A percentile compares a stretch with the other conserved stretches of the same genome.
Conservation (phyloP, 2,797 vertebrate genomes). For the Neomorphus geoffroyi region DNA sequence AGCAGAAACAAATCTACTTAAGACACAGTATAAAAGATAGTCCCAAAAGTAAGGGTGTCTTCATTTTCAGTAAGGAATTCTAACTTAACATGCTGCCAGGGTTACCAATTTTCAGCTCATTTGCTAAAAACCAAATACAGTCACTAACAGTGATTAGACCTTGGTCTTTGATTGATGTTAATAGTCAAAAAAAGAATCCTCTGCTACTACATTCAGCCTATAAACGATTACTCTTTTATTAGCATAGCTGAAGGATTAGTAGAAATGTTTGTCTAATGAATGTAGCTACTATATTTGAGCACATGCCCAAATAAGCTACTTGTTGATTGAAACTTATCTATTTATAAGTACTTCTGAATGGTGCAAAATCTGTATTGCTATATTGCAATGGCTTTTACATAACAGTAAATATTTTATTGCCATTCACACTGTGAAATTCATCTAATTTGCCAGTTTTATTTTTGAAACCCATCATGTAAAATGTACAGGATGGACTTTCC, state of each 20-base stretch:
- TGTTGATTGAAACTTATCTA: slow-evolving; percentile 69
- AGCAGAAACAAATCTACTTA: neutral
- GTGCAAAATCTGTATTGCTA: slow-evolving; percentile 35
- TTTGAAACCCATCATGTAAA: neutral
- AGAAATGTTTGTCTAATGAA: slow-evolving; percentile 76
- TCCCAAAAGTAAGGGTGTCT: neutral
- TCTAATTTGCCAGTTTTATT: neutral
- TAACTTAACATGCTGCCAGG: neutral
- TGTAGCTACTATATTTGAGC: slow-evolving; percentile 74
- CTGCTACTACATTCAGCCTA: slow-evolving; percentile 33
- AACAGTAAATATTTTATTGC: slow-evolving; percentile 31
- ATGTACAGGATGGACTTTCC: neutral
- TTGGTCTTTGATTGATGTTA: slow-evolving; percentile 23
- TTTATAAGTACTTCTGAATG: slow-evolving; percentile 69
- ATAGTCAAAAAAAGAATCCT: slow-evolving; percentile 43
- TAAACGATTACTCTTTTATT: slow-evolving; percentile 71
- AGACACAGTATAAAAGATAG: neutral
- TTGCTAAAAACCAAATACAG: slow-evolving; percentile 34
- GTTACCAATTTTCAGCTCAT: slow-evolving; percentile 19
- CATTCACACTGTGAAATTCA: neutral
- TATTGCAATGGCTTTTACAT: neutral
- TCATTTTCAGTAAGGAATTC: slow-evolving; percentile 20
- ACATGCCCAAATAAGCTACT: slow-evolving; percentile 71
- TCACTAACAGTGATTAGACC: slow-evolving; percentile 29
- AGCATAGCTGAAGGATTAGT: slow-evolving; percentile 66